phyloP scores from a whole-genome alignment of 2,113 vertebrate genomes.

The Epinephelus moara region DNA sequence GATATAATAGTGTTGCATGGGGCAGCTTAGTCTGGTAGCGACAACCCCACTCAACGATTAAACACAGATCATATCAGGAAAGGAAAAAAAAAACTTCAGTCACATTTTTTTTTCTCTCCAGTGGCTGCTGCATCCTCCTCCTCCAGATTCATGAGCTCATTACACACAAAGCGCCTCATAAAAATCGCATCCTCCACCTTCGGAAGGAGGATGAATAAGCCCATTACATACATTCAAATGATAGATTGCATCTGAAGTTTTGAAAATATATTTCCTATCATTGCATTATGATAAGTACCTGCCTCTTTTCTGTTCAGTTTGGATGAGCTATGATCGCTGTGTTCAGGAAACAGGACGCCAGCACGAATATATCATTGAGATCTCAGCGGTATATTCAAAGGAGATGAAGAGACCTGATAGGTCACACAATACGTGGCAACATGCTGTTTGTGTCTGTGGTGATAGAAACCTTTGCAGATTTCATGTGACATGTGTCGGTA shows the following conservation, averaged over 20 bases:
- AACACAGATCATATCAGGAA: constrained; percentile 19
- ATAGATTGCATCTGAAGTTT: constrained; percentile 5
- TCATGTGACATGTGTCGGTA: not conserved
- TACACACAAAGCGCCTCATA: constrained; percentile 5
- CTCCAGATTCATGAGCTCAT: constrained; percentile 42
- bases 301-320: not conserved
- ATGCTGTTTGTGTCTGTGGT: not conserved
- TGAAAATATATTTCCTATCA: constrained; percentile 4
- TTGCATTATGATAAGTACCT: not conserved
- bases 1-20: not conserved
- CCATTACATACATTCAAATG: constrained; percentile 1
- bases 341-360: constrained; percentile 10
- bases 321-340: constrained; percentile 1
- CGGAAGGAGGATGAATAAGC: constrained; percentile 7
- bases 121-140: not conserved
- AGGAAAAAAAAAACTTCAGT: not conserved
- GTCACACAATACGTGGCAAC: not conserved
- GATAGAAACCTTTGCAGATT: not conserved
- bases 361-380: constrained; percentile 3
- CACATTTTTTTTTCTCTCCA: not conserved
- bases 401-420: constrained; percentile 13
- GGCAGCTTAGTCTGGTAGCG: not conserved
- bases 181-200: constrained; percentile 15
- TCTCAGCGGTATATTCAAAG: constrained; percentile 25
- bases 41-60: constrained; percentile 5